Evolutionary conservation across 1,140 invertebrate genomes (phyloP).

Genomic region (Megalonaias nervosa): DNA sequence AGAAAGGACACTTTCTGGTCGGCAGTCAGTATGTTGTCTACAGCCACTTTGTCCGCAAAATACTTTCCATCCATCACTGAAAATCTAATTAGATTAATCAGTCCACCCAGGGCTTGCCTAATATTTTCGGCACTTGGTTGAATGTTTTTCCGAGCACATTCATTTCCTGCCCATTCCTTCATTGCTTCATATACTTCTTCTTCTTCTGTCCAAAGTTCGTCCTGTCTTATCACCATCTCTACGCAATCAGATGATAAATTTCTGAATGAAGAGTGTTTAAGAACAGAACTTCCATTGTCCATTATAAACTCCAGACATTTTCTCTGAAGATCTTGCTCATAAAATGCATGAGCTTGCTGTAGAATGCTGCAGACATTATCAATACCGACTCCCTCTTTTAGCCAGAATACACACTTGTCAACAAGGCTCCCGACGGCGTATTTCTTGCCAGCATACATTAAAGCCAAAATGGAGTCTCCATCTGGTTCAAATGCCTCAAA

Average conservation of each 20-base stretch:
- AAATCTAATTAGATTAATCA: constrained; percentile 20
- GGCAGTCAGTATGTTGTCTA: constrained; percentile 27
- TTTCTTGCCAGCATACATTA: constrained; percentile 34
- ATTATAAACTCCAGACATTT: constrained; percentile 33
- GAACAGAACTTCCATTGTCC: constrained; percentile 27
- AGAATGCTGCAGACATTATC: constrained; percentile 35
- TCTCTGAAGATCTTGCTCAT: constrained; percentile 21
- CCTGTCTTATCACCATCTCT: constrained; percentile 16
- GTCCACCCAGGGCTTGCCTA: constrained; percentile 10
- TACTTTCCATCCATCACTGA: constrained; percentile 33
- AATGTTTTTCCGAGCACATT: constrained; percentile 25
- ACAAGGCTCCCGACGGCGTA: constrained; percentile 34
- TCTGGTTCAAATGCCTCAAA: constrained; percentile 15
- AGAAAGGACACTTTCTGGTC: constrained; percentile 23
- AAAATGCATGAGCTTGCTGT: constrained; percentile 32
- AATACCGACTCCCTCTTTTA: constrained; percentile 20
- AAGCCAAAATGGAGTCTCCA: constrained; percentile 15
- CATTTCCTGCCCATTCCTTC: constrained; percentile 25
- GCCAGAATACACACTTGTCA: constrained; percentile 20
- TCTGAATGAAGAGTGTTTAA: constrained; percentile 18
- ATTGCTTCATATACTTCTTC: constrained; percentile 31
- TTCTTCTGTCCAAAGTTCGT: constrained; percentile 32
- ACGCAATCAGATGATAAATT: constrained; percentile 34
- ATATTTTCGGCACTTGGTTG: constrained; percentile 19
- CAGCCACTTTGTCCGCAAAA: constrained; percentile 26